Evolutionary conservation across 2,113 vertebrate genomes (phyloP).

Genomic region (Cephalopterus ornatus): DNA sequence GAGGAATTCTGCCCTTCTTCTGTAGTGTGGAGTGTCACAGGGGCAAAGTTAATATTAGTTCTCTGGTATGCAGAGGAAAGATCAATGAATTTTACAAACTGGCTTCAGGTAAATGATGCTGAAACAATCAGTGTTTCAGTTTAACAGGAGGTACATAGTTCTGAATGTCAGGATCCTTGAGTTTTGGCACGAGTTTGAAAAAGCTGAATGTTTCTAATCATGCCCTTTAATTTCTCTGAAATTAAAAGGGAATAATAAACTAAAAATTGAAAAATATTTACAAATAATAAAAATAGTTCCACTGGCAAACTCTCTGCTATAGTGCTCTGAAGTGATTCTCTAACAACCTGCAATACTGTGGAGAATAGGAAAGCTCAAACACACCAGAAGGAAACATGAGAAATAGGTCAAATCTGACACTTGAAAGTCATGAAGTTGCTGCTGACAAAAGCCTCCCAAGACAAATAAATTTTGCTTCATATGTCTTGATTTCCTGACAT

Average conservation of each 20-base stretch:
- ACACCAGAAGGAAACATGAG: not conserved
- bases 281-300: not conserved
- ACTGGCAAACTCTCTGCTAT: not conserved
- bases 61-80: not conserved
- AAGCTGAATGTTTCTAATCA: conserved; percentile 9
- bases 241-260: not conserved
- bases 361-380: not conserved
- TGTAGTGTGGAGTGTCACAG: not conserved
- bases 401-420: not conserved
- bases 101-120: not conserved
- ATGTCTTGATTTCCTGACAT: not conserved
- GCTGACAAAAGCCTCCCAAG: not conserved
- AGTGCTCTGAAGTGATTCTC: not conserved
- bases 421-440: not conserved
- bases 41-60: not conserved
- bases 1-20: not conserved
- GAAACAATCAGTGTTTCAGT: not conserved
- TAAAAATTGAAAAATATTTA: not conserved
- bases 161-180: not conserved
- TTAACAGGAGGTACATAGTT: not conserved
- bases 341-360: not conserved
- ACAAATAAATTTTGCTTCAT: not conserved
- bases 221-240: not conserved
- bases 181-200: conserved; percentile 6
- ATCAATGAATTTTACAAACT: conserved; percentile 6